These are phyloP conservation scores for Leptinotarsa haldemani DNA, from an alignment of 2,888 invertebrate species.

Conservation along the genomic window DNA sequence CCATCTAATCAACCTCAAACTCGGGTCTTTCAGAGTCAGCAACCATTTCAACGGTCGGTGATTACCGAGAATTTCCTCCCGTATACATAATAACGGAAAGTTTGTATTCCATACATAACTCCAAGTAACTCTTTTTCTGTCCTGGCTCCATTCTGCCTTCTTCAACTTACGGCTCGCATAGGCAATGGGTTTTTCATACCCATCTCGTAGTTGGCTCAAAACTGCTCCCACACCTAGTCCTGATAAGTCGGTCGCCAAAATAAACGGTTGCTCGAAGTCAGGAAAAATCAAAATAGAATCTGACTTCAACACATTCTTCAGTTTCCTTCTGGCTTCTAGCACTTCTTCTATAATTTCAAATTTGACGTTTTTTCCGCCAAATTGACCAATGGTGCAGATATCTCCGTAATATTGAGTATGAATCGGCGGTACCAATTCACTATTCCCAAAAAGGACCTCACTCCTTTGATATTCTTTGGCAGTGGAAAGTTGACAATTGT, in stretches of 20 bases:
- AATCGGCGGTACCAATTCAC: conserved; percentile 34
- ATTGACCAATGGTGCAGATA: conserved; percentile 27
- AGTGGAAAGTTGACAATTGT: conserved; percentile 10
- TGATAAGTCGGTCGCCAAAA: conserved; percentile 33
- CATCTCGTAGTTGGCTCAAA: conserved; percentile 34
- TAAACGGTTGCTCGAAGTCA: conserved; percentile 37
- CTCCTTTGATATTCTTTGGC: conserved; percentile 25
- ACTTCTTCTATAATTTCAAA: conserved; percentile 34
- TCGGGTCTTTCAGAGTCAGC: conserved; percentile 19
- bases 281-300: conserved; percentile 35
- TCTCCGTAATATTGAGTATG: conserved; percentile 32
- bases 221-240: conserved; percentile 30
- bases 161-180: conserved; percentile 34
- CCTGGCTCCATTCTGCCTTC: conserved; percentile 18
- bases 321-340: conserved; percentile 20
- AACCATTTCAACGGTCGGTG: conserved; percentile 25
- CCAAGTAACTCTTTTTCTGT: conserved; percentile 23
- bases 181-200: conserved; percentile 30
- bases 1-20: too few species aligned
- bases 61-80: conserved; percentile 12
- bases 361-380: conserved; percentile 35
- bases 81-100: conserved; percentile 5
- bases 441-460: conserved; percentile 36
- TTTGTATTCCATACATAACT: conserved; percentile 12
- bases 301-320: conserved; percentile 28